These are phyloP conservation scores for Hypomecis punctinalis DNA, from an alignment of 2,888 invertebrate genomes.

Conservation along the genomic window DNA sequence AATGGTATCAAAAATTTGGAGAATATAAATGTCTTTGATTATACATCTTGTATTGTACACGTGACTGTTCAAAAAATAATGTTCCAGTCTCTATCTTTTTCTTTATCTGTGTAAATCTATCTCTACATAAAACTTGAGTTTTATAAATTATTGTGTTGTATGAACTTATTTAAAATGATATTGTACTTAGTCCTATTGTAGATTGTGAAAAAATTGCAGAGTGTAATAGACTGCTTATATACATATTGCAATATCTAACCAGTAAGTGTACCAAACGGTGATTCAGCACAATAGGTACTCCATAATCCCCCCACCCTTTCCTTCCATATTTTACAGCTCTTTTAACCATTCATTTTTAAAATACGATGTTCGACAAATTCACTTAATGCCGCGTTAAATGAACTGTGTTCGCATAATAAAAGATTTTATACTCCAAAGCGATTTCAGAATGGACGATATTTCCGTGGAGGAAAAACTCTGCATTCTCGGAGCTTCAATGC, in stretches of 20 bases:
- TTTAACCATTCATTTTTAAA: slow-evolving; percentile 79
- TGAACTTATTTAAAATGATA: no score
- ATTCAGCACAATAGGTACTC: slow-evolving; percentile 59
- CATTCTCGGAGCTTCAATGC: slow-evolving; percentile 62
- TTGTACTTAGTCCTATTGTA: no score
- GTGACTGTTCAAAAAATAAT: no score
- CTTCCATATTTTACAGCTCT: slow-evolving; percentile 69
- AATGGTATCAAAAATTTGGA: no score
- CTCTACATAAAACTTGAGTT: no score
- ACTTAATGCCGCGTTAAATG: slow-evolving; percentile 83
- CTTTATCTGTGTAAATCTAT: no score
- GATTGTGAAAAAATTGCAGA: no score
- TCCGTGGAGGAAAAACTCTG: slow-evolving; percentile 68
- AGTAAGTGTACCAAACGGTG: slow-evolving; percentile 57
- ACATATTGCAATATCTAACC: slow-evolving; percentile 45
- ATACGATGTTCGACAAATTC: slow-evolving; percentile 83
- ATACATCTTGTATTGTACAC: no score
- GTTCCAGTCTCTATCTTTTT: no score
- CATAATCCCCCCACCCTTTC: slow-evolving; percentile 51
- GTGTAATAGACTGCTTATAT: no score
- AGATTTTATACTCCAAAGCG: slow-evolving; percentile 81
- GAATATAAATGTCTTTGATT: no score
- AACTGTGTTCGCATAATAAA: slow-evolving; percentile 83
- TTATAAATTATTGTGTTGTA: no score
- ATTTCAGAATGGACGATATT: slow-evolving; percentile 79